A percentile compares a stretch with the other conserved stretches of the same genome.
Evolutionary conservation across 2,797 vertebrate species (phyloP).

Genomic region (Leucoraja ocellata): DNA sequence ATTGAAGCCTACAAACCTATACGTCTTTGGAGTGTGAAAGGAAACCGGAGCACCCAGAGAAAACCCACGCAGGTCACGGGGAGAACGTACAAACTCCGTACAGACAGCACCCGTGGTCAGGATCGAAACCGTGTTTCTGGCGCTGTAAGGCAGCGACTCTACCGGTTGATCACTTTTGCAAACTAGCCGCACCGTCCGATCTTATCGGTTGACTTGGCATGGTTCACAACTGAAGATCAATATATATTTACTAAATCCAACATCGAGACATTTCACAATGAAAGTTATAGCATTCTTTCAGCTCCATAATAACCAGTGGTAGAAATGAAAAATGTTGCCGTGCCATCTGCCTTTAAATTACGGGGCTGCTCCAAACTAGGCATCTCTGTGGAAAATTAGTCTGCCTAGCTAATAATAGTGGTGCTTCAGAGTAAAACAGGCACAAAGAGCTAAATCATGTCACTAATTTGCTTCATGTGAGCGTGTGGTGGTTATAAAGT

Average conservation of each 20-base stretch:
- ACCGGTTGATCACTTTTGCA: neutral
- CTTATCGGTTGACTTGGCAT: neutral
- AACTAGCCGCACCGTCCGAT: neutral
- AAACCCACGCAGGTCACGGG: no score
- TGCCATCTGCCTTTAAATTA: neutral
- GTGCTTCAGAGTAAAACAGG: neutral
- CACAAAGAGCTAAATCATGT: neutral
- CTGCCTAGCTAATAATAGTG: neutral
- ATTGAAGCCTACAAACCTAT: no score
- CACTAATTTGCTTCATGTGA: neutral
- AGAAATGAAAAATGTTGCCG: conserved; percentile 7
- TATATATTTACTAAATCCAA: conserved; percentile 7
- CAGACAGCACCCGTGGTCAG: no score
- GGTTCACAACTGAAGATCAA: neutral
- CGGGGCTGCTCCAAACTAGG: neutral
- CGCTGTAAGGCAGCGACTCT: no score
- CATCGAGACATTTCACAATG: neutral
- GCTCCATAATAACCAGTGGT: neutral
- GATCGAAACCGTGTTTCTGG: no score
- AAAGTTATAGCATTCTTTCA: neutral
- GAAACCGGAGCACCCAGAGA: no score
- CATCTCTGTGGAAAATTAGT: neutral
- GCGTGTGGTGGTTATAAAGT: neutral
- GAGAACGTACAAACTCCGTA: no score
- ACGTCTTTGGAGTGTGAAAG: no score